phyloP scores from a whole-genome alignment of 2,113 vertebrate genomes.

The Boleophthalmus pectinirostris region DNA sequence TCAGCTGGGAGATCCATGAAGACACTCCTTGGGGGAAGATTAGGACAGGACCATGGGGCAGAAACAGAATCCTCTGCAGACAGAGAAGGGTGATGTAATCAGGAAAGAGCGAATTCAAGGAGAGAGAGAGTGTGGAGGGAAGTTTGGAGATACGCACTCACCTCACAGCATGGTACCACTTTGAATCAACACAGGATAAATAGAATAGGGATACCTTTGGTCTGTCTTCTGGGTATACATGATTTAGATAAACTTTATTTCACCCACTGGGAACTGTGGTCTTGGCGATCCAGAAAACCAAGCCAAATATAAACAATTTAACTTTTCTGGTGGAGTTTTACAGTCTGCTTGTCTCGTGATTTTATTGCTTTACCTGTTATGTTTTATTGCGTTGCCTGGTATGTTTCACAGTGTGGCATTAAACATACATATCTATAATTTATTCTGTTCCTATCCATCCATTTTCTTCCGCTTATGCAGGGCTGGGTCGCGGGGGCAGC shows the following conservation, averaged over 20 bases:
- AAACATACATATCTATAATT: not conserved
- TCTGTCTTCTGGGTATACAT: not conserved
- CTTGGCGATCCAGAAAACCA: not conserved
- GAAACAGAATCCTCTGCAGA: slow-evolving; percentile 45
- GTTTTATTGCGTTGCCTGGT: not conserved
- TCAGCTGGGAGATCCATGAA: slow-evolving; percentile 35
- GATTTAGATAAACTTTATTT: not conserved
- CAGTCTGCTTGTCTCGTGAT: too few relatives aligned
- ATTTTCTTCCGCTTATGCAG: too few relatives aligned
- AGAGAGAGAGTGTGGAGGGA: slow-evolving; percentile 31
- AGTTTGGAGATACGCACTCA: slow-evolving; percentile 17
- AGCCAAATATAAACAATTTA: not conserved
- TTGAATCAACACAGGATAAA: not conserved
- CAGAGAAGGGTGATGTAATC: slow-evolving; percentile 49
- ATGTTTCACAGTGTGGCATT: not conserved
- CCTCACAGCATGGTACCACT: not conserved
- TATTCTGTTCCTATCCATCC: too few relatives aligned
- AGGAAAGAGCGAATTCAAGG: slow-evolving; percentile 43
- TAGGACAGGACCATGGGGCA: slow-evolving; percentile 11
- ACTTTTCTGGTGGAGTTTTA: not conserved
- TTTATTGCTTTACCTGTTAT: too few relatives aligned
- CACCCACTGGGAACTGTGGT: not conserved
- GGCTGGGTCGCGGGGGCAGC: too few relatives aligned
- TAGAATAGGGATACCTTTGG: not conserved
- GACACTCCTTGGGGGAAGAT: slow-evolving; percentile 20